These are phyloP conservation scores for Cenopis cana DNA, from an alignment of 2,888 invertebrate species.

Conservation along the genomic window DNA sequence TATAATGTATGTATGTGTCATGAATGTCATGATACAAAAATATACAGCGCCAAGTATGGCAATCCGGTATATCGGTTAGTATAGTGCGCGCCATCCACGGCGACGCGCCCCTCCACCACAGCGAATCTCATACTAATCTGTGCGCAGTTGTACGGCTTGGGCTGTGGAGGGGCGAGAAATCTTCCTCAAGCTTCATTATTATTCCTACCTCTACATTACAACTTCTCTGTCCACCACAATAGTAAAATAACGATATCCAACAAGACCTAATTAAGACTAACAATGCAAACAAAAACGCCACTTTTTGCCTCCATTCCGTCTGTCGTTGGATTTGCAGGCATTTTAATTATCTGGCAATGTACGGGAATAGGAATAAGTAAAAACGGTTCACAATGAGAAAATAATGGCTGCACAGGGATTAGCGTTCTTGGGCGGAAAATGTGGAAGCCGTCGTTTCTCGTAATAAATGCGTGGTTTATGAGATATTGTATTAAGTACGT, in stretches of 20 bases:
- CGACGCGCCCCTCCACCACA: no score
- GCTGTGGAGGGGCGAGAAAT: no score
- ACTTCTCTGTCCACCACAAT: background rate
- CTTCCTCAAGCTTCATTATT: background rate
- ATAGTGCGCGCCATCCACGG: no score
- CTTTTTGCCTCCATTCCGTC: conserved; percentile 47
- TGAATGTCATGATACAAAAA: no score
- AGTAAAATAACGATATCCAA: background rate
- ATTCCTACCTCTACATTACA: background rate
- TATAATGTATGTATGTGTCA: no score
- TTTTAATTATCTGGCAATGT: conserved; percentile 74
- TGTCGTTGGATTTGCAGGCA: conserved; percentile 58
- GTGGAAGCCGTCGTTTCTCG: conserved; percentile 48
- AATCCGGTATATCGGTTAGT: no score
- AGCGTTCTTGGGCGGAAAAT: conserved; percentile 53
- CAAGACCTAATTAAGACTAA: conserved; percentile 38
- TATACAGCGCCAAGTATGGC: no score
- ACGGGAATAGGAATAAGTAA: conserved; percentile 62
- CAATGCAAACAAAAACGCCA: conserved; percentile 45
- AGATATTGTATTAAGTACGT: no score
- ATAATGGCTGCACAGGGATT: conserved; percentile 64
- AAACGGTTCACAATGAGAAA: conserved; percentile 67
- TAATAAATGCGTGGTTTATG: background rate
- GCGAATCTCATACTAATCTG: no score
- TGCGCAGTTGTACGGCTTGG: no score